These are phyloP conservation scores for Luehdorfia chinensis DNA, from an alignment of 1,140 invertebrate genomes.

Conservation along the genomic window DNA sequence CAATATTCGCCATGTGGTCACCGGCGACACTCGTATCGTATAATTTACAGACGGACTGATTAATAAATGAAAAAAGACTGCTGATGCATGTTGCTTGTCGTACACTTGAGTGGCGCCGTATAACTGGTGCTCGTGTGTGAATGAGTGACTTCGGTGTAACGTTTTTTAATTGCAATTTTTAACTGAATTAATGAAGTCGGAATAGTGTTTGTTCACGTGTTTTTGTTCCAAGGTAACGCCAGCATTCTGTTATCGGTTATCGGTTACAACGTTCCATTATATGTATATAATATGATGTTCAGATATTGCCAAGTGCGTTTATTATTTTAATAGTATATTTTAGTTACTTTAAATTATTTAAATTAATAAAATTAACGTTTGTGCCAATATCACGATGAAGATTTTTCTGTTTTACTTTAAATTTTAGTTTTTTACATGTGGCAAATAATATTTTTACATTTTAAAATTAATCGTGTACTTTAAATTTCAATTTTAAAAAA, in stretches of 20 bases:
- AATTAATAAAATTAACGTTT: no score
- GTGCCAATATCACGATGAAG: no score
- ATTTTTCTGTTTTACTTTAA: no score
- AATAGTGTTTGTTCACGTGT: constrained; percentile 4
- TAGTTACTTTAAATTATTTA: no score
- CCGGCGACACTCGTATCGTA: constrained; percentile 32
- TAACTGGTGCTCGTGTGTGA: constrained; percentile 1
- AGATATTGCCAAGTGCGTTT: no score
- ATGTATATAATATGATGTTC: no score
- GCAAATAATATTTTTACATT: no score
- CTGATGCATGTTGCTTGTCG: constrained; percentile 1
- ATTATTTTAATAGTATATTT: no score
- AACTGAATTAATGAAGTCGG: background rate
- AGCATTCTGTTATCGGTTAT: constrained; percentile 7
- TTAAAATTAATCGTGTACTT: no score
- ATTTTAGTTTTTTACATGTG: no score
- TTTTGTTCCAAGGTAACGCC: background rate
- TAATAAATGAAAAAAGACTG: constrained; percentile 24
- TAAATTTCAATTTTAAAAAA: no score
- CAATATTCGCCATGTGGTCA: constrained; percentile 61
- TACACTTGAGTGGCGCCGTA: no score
- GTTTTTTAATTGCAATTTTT: constrained; percentile 2
- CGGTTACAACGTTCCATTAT: background rate
- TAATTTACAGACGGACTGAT: constrained; percentile 23
- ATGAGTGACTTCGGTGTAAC: background rate